A percentile compares a stretch with the other conserved stretches of the same genome.
Evolutionary conservation across 2,797 vertebrate species (phyloP).

Genomic region (Dermochelys coriacea): DNA sequence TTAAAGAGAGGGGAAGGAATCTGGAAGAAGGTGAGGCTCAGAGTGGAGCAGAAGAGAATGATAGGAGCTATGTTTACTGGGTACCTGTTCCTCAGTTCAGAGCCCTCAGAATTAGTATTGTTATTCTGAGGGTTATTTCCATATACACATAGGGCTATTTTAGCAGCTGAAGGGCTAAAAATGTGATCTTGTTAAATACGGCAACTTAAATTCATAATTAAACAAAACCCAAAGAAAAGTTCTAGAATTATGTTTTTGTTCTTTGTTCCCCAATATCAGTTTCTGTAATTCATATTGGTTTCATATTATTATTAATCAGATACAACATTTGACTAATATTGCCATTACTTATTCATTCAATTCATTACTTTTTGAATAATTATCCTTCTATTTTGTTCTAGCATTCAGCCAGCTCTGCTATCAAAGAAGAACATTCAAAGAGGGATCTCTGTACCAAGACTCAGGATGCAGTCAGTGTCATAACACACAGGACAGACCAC

Average conservation of each 20-base stretch:
- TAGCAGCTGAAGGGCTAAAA: neutral
- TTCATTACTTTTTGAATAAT: neutral
- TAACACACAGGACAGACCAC: neutral
- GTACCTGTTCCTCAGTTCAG: too few relatives aligned
- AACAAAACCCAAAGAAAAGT: neutral
- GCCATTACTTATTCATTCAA: too few relatives aligned
- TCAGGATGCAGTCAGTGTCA: neutral
- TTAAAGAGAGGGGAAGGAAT: neutral
- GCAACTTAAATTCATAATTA: neutral
- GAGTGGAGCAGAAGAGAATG: neutral
- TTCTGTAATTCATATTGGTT: neutral
- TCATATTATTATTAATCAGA: neutral
- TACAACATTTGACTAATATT: neutral
- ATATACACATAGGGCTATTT: neutral
- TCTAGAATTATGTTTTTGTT: neutral
- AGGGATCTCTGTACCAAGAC: neutral
- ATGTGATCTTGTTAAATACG: accelerated
- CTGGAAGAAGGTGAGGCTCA: neutral
- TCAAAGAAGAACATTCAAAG: neutral
- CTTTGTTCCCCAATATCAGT: too few relatives aligned
- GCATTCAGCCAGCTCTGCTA: neutral
- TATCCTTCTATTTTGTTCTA: neutral
- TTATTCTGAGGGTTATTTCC: neutral
- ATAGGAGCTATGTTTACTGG: neutral
- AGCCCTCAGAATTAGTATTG: neutral